Percentiles rank a stretch among this genome's conserved stretches.
phyloP scores from a whole-genome alignment of 2,888 invertebrate genomes.

The Andrena chrysosceles region DNA sequence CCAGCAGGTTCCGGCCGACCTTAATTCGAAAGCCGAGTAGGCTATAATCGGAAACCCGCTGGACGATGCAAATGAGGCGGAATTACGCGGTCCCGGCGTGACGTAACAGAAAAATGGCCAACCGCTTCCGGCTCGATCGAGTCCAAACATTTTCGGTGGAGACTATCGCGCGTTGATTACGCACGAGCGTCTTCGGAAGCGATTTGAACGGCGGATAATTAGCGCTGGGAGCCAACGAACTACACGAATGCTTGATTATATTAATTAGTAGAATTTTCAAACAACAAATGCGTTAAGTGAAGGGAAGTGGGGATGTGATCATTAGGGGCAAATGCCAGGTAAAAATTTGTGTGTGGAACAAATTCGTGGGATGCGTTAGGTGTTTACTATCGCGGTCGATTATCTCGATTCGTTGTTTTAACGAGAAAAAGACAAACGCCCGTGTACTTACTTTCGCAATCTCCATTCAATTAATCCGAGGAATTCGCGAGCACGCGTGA shows the following conservation, averaged over 20 bases:
- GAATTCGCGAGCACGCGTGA: background rate
- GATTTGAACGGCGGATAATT: constrained; percentile 22
- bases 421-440: constrained; percentile 10
- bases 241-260: constrained; percentile 29
- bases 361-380: constrained; percentile 9
- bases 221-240: constrained; percentile 18
- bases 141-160: constrained; percentile 53
- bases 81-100: constrained; percentile 66
- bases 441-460: constrained; percentile 22
- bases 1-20: constrained; percentile 70
- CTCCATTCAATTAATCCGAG: constrained; percentile 31
- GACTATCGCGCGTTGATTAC: constrained; percentile 41
- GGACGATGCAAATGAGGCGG: constrained; percentile 76
- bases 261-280: constrained; percentile 36
- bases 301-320: constrained; percentile 13
- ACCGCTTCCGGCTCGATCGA: constrained; percentile 68
- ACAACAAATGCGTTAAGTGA: constrained; percentile 23
- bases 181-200: background rate
- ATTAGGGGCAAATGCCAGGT: constrained; percentile 18
- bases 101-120: constrained; percentile 68
- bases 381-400: constrained; percentile 17
- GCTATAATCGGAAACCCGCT: constrained; percentile 77
- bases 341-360: background rate
- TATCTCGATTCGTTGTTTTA: constrained; percentile 17
- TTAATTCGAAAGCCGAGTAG: constrained; percentile 74